A percentile compares a stretch with the other conserved stretches of the same genome.
phyloP scores from a whole-genome alignment of 1,140 invertebrate species.

The Zeugodacus cucurbitae region DNA sequence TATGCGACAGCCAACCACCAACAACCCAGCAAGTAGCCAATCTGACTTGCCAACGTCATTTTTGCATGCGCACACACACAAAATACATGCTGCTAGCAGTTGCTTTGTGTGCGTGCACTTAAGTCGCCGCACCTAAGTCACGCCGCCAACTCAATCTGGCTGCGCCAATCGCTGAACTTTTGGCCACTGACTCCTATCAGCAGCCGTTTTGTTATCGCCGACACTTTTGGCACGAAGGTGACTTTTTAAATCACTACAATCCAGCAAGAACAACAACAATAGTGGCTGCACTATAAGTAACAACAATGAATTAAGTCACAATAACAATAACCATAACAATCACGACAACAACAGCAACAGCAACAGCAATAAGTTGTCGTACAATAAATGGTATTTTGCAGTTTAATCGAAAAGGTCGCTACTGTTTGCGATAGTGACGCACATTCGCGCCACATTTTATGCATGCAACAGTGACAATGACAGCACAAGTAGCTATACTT shows the following conservation, averaged over 20 bases:
- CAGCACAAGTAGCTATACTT: too few species aligned
- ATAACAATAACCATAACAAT: conserved; percentile 13
- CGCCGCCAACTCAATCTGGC: conserved; percentile 14
- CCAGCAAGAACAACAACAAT: background rate
- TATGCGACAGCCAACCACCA: background rate
- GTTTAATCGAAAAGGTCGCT: conserved; percentile 36
- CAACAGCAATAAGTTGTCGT: conserved; percentile 10
- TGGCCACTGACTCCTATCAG: conserved; percentile 10
- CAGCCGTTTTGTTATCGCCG: conserved; percentile 33
- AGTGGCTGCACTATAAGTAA: background rate
- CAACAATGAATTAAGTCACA: conserved; percentile 24
- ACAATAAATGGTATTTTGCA: conserved; percentile 36
- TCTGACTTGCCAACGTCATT: background rate
- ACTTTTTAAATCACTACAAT: conserved; percentile 1
- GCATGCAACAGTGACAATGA: background rate
- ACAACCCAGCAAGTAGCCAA: background rate
- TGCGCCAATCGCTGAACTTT: conserved; percentile 10
- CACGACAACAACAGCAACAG: background rate
- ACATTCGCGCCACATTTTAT: conserved; percentile 3
- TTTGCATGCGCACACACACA: background rate
- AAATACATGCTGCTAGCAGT: background rate
- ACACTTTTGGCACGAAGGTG: conserved; percentile 33
- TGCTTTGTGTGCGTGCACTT: background rate
- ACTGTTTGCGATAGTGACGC: conserved; percentile 25
- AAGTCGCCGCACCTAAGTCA: conserved; percentile 17